A percentile compares a stretch with the other conserved stretches of the same genome.
phyloP scores from a whole-genome alignment of 1,140 invertebrate genomes.

The Drosophila navojoa region DNA sequence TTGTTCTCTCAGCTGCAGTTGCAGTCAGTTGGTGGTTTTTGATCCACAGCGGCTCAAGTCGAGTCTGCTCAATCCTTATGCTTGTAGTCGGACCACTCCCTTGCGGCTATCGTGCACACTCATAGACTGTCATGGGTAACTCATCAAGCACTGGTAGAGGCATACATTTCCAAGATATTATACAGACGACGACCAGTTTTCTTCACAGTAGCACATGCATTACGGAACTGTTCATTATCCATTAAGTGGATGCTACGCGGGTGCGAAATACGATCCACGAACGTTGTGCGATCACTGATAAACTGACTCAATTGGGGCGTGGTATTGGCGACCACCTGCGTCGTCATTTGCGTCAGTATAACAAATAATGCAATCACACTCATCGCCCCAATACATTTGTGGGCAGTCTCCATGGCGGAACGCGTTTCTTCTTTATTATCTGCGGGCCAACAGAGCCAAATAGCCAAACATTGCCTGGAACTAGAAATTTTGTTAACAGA shows the following conservation, averaged over 20 bases:
- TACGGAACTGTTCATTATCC: not conserved
- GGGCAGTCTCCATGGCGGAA: slow-evolving; percentile 30
- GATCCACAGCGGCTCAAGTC: not conserved
- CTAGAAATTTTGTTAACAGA: not conserved
- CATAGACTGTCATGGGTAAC: not conserved
- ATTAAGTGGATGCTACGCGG: not conserved
- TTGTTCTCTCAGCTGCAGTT: not conserved
- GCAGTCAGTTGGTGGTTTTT: not conserved
- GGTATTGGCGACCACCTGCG: slow-evolving; percentile 15
- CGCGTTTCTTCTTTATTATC: not conserved
- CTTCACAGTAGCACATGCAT: not conserved
- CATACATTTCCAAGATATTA: slow-evolving; percentile 3
- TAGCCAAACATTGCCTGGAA: not conserved
- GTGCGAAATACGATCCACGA: slow-evolving; percentile 6
- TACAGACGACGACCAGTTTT: not conserved
- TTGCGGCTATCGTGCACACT: not conserved
- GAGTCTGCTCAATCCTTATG: too few species aligned
- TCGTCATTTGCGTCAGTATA: slow-evolving; percentile 7
- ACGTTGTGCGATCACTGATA: not conserved
- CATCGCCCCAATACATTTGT: slow-evolving; percentile 40
- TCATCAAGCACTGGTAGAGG: not conserved
- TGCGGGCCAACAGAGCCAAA: not conserved
- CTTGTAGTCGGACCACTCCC: too few species aligned
- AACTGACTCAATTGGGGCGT: slow-evolving; percentile 3
- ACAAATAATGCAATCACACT: slow-evolving; percentile 37